phyloP scores from a whole-genome alignment of 2,113 vertebrate genomes.

The Dasyprocta punctata region DNA sequence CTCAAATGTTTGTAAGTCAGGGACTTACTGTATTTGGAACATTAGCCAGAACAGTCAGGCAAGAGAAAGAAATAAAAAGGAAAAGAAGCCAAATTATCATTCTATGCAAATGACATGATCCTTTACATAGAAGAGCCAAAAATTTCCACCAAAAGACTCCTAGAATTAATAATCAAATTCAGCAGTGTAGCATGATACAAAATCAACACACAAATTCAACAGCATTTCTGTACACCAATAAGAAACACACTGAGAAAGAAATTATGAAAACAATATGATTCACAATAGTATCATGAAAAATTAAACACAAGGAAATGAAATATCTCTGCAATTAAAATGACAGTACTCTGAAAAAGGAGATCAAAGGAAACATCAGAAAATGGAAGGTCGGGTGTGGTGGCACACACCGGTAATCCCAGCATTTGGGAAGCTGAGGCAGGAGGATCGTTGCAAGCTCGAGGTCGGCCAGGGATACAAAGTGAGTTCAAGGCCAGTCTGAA shows the following conservation, averaged over 20 bases:
- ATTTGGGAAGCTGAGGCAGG: background rate
- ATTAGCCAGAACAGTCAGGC: background rate
- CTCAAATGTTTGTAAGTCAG: background rate
- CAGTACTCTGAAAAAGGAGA: background rate
- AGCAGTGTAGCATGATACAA: background rate
- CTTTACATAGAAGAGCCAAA: background rate
- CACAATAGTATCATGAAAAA: background rate
- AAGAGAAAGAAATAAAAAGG: background rate
- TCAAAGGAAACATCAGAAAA: background rate
- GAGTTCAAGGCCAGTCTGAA: background rate
- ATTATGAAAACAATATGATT: background rate
- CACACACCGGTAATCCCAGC: background rate
- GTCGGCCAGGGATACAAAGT: too few relatives aligned
- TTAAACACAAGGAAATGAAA: background rate
- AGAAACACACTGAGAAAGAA: background rate
- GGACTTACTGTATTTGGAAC: background rate
- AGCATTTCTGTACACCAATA: background rate
- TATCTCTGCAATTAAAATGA: background rate
- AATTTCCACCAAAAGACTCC: background rate
- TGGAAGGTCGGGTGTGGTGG: background rate
- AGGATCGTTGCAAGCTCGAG: background rate
- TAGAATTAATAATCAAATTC: background rate
- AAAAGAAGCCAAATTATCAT: background rate
- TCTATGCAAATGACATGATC: background rate
- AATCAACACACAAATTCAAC: background rate